A percentile compares a stretch with the other conserved stretches of the same genome.
These are phyloP conservation scores for Uromys caudimaculatus DNA, from an alignment of 2,797 vertebrate genomes.

Conservation along the genomic window DNA sequence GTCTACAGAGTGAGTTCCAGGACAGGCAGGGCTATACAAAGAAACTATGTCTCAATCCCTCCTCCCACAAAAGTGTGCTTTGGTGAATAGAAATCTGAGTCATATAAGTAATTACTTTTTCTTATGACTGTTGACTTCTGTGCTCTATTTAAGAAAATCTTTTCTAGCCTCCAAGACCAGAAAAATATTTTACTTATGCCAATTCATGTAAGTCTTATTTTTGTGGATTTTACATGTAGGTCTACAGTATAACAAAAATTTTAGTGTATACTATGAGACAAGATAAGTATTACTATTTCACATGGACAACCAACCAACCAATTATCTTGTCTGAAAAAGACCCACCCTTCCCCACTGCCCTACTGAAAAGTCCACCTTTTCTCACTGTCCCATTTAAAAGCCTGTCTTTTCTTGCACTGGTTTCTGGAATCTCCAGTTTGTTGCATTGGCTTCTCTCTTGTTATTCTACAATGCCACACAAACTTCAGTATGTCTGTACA, in stretches of 20 bases:
- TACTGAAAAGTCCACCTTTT: neutral
- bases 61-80: neutral
- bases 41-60: neutral
- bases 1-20: neutral
- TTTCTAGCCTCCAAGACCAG: neutral
- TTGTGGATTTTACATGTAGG: neutral
- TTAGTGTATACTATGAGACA: neutral
- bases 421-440: neutral
- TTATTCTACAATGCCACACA: neutral
- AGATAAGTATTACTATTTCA: neutral
- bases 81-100: neutral
- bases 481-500: neutral
- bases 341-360: neutral
- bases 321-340: neutral
- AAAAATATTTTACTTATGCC: neutral
- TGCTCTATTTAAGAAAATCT: neutral
- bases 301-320: neutral
- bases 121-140: neutral
- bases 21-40: neutral
- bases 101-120: neutral
- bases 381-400: neutral
- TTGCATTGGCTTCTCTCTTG: neutral
- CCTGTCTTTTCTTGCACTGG: neutral
- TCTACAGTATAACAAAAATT: neutral
- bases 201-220: neutral